phyloP scores from a whole-genome alignment of 2,797 vertebrate species.

The Luscinia megarhynchos region DNA sequence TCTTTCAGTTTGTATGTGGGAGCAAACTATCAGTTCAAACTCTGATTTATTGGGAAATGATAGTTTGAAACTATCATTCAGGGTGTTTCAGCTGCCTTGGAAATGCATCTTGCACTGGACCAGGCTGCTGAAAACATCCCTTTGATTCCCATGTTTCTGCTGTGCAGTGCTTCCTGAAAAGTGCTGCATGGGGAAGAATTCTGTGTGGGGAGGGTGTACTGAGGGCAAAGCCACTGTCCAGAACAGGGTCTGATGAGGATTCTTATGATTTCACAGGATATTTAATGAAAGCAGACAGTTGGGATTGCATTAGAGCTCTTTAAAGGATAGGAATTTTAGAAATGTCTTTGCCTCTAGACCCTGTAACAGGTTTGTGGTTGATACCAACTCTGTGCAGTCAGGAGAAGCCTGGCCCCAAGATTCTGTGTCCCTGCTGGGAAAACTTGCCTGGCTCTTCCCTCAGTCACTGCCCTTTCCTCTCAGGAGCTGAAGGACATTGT shows the following conservation, averaged over 20 bases:
- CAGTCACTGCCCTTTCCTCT: not conserved
- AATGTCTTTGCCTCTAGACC: not conserved
- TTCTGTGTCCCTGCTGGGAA: not conserved
- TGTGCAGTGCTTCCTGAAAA: not conserved
- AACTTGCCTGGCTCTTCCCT: not conserved
- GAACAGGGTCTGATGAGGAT: not conserved
- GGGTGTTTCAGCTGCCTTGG: not conserved
- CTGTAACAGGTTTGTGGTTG: not conserved
- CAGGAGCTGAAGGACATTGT: constrained; percentile 91
- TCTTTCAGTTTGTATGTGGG: not conserved
- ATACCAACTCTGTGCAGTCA: not conserved
- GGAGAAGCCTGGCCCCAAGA: not conserved
- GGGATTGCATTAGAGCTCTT: not conserved
- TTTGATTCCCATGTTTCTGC: not conserved
- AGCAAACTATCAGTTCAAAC: not conserved
- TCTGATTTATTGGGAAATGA: not conserved
- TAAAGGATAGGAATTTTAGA: not conserved
- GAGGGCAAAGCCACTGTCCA: not conserved
- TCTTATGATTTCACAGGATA: not conserved
- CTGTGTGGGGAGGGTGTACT: not conserved
- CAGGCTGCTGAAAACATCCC: not conserved
- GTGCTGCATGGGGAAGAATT: not conserved
- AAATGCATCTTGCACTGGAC: not conserved
- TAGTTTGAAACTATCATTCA: not conserved
- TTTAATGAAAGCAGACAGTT: not conserved